Base-by-base conservation (phyloP, 2,888 invertebrate species). In the Dynastes hyllus region DNA sequence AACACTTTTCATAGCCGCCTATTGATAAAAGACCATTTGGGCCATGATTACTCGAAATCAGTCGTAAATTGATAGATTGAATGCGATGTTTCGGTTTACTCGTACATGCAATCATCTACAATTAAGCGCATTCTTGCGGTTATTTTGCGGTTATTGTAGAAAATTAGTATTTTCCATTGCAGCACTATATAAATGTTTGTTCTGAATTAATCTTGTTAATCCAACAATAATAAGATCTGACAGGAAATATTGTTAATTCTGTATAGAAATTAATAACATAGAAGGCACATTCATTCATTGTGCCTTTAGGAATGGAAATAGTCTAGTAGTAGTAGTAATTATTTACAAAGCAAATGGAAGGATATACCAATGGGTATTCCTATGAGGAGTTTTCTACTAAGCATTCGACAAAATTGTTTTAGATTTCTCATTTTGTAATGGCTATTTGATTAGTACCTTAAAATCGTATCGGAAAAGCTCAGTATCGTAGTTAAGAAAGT, bases 1-100 rank as follows among this genome's bases (percentile, higher is more conserved):
- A 69, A 77, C 70, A 76, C 69, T 79, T 77, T 69, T 79, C 73
- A 79, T 66, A 63, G 55, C 45, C 55, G 69, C 29, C 16, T 67
- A 51, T 66, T 61, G 40, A 61, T 45, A 61, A 63, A 40, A 75
- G 61, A 75, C 45, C 51, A 27, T 51, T 61, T 75, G 45, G 40
- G 29, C 27, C 40, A 50, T 75, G 45, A 75, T 75, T 61, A 27
- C 50, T 75, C 40, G 27, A 61, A 75, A 75, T 75, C 73, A 75
- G 50, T 40, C 27, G 5, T 40, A 61, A 58, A 75, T 58, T 50
- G 40, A 61, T 61, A 75, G 73, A 45, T 40, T 58, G 45, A 40
- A 61, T 40, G 61, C 40, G 27, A 45, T 45, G 45, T 61, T 61
- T 40, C 40, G 37, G 9, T 58, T 40, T 58, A 16, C 40, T 22